These are phyloP conservation scores for Gallinago undulata DNA, from an alignment of 2,113 vertebrate genomes.

Conservation along the genomic window DNA sequence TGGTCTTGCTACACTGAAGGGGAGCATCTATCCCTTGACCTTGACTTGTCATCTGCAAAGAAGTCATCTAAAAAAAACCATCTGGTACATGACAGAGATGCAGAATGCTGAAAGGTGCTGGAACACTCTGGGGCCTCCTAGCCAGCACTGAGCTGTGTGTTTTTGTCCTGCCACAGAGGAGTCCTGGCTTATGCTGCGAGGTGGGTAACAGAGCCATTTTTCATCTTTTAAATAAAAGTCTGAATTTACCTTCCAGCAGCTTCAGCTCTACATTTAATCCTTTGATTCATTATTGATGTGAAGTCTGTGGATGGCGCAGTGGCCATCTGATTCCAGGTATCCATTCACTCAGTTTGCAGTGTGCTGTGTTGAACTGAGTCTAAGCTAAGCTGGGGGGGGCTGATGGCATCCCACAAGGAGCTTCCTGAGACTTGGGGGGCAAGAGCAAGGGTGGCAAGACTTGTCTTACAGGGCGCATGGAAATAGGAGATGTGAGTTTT, in stretches of 20 bases:
- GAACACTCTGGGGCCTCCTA: rapidly evolving
- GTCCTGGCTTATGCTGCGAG: neutral
- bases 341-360: neutral
- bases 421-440: neutral
- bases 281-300: neutral
- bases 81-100: neutral
- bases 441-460: no score
- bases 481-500: neutral
- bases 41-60: neutral
- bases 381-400: neutral
- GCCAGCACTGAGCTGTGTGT: rapidly evolving
- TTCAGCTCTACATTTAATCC: neutral
- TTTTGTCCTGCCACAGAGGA: neutral
- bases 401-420: neutral
- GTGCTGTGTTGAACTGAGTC: neutral
- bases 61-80: neutral
- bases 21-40: neutral
- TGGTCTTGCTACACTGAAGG: neutral
- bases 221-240: neutral
- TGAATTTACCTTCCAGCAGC: neutral
- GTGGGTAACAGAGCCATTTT: neutral
- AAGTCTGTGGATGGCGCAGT: neutral
- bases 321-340: neutral
- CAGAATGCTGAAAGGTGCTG: neutral
- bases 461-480: neutral